These are phyloP conservation scores for Mythimna albipuncta DNA, from an alignment of 2,888 invertebrate genomes.

Conservation along the genomic window DNA sequence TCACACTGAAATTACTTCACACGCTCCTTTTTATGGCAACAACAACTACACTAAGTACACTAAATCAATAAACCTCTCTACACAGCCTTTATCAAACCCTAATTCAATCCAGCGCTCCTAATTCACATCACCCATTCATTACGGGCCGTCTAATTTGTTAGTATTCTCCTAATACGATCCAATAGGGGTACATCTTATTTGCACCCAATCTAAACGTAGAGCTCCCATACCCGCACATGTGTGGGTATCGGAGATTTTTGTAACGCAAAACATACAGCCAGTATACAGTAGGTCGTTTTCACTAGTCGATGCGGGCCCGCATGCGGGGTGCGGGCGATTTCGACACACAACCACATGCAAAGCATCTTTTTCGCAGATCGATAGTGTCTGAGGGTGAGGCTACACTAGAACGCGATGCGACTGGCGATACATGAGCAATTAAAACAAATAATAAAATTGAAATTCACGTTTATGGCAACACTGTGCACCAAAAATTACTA, in stretches of 20 bases:
- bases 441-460: too few species aligned
- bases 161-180: conserved; percentile 44
- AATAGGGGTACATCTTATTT: conserved; percentile 55
- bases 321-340: not conserved
- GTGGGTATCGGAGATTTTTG: not conserved
- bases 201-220: conserved; percentile 44
- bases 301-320: not conserved
- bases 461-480: too few species aligned
- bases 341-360: too few species aligned
- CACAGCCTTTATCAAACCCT: conserved; percentile 27
- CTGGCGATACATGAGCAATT: too few species aligned
- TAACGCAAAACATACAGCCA: not conserved
- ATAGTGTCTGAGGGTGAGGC: not conserved
- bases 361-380: not conserved
- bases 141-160: conserved; percentile 52
- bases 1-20: not conserved
- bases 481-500: too few species aligned
- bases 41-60: not conserved
- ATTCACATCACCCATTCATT: conserved; percentile 44
- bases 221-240: too few species aligned
- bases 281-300: not conserved
- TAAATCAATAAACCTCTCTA: conserved; percentile 34
- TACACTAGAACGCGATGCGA: too few species aligned
- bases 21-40: not conserved
- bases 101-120: conserved; percentile 44